Conservation (phyloP, 2,113 vertebrate species). For the Sula dactylatra region DNA sequence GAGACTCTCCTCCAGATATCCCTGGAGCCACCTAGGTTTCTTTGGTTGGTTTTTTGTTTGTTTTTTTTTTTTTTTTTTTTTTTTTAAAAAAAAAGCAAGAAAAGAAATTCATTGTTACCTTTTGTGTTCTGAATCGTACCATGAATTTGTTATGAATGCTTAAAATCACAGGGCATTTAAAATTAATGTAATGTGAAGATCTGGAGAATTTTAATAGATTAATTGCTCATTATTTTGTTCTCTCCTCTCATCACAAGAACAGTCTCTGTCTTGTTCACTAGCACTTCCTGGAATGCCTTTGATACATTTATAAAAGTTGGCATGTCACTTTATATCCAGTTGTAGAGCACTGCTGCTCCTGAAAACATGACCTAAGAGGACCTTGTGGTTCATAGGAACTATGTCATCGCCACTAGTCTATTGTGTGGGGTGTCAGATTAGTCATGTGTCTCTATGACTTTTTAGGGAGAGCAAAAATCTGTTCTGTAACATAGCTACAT, state of each 20-base stretch:
- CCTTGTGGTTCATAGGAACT: neutral
- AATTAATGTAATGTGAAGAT: neutral
- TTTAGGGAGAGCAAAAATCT: neutral
- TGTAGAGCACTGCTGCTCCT: neutral
- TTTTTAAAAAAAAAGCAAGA: neutral
- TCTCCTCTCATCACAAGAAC: neutral
- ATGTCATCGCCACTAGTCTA: accelerated
- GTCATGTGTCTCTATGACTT: neutral
- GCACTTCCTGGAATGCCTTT: neutral
- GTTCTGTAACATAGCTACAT: neutral
- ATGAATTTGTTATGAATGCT: neutral
- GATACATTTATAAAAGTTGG: neutral
- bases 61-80: neutral
- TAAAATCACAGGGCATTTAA: neutral
- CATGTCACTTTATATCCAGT: neutral
- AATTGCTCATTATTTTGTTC: neutral
- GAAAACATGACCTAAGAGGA: neutral
- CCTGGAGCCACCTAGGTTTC: neutral
- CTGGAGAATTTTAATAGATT: neutral
- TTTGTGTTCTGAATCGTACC: neutral
- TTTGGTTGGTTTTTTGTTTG: neutral
- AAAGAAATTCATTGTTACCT: neutral
- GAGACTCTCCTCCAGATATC: neutral
- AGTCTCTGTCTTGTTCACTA: neutral
- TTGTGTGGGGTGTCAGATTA: neutral